Percentiles rank a stretch among this genome's conserved stretches.
These are phyloP conservation scores for Drosophila ananassae DNA, from an alignment of 1,140 invertebrate species.

Conservation along the genomic window DNA sequence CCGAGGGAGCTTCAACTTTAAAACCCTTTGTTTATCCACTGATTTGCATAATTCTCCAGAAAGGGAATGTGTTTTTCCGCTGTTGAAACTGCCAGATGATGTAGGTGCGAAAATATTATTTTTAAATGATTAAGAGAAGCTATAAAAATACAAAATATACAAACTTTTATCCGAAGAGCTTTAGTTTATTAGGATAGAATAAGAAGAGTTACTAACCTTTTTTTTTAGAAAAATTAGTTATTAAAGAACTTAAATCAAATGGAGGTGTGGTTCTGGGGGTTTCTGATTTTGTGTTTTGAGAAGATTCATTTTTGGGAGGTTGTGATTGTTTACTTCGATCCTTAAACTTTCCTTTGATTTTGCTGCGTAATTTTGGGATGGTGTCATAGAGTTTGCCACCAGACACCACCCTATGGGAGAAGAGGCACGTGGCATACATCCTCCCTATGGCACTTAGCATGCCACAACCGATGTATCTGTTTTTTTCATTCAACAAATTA, in stretches of 20 bases:
- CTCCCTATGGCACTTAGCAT: neutral
- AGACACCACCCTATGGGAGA: neutral
- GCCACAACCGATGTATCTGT: neutral
- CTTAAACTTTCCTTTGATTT: neutral
- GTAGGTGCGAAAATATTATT: neutral
- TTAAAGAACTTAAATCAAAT: no score
- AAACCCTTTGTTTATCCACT: constrained; percentile 14
- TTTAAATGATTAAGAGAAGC: no score
- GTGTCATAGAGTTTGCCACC: neutral
- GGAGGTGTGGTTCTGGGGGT: no score
- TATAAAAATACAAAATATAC: no score
- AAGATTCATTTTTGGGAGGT: no score
- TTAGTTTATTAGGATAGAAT: no score
- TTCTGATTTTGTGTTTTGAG: no score
- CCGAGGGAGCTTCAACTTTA: neutral
- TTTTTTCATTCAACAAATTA: neutral
- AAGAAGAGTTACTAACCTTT: no score
- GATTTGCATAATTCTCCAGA: constrained; percentile 28
- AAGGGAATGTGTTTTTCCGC: constrained; percentile 1
- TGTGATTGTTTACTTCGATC: no score
- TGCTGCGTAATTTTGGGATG: neutral
- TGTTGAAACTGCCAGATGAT: constrained; percentile 1
- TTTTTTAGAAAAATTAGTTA: no score
- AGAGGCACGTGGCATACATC: constrained; percentile 6
- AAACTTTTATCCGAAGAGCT: no score